Percentiles rank a stretch among this genome's conserved stretches.
Evolutionary conservation across 2,888 invertebrate genomes (phyloP).

Genomic region (Odontocolon sp.): DNA sequence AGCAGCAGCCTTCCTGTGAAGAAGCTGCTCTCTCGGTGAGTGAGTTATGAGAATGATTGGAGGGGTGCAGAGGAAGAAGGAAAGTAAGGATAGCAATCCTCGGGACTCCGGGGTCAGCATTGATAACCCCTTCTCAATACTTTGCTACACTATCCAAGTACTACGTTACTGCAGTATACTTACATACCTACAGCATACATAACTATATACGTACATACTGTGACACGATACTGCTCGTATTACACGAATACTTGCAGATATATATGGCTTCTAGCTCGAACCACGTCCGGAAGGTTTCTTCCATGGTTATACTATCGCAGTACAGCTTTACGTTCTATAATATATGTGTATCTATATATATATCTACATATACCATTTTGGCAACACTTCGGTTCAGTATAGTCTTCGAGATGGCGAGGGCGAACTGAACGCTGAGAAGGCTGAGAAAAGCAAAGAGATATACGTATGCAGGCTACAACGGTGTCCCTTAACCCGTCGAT

Average conservation of each 20-base stretch:
- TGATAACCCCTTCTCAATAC: conserved; percentile 35
- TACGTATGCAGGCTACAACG: conserved; percentile 38
- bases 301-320: conserved; percentile 11
- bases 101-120: conserved; percentile 25
- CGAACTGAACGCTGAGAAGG: conserved; percentile 6
- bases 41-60: conserved; percentile 37
- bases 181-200: no score
- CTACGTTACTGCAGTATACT: neutral
- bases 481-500: conserved; percentile 45
- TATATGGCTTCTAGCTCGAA: conserved; percentile 10
- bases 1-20: neutral
- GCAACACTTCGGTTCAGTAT: neutral
- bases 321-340: conserved; percentile 20
- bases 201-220: neutral
- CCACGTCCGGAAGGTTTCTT: conserved; percentile 43
- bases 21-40: conserved; percentile 10
- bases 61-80: neutral
- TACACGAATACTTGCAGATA: neutral
- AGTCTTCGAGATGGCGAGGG: neutral
- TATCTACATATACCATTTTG: neutral
- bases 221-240: neutral
- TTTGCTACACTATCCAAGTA: neutral
- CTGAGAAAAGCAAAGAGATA: no score
- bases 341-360: conserved; percentile 2
- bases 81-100: conserved; percentile 9